These are phyloP conservation scores for Willisornis vidua DNA, from an alignment of 2,113 vertebrate species.

Conservation along the genomic window DNA sequence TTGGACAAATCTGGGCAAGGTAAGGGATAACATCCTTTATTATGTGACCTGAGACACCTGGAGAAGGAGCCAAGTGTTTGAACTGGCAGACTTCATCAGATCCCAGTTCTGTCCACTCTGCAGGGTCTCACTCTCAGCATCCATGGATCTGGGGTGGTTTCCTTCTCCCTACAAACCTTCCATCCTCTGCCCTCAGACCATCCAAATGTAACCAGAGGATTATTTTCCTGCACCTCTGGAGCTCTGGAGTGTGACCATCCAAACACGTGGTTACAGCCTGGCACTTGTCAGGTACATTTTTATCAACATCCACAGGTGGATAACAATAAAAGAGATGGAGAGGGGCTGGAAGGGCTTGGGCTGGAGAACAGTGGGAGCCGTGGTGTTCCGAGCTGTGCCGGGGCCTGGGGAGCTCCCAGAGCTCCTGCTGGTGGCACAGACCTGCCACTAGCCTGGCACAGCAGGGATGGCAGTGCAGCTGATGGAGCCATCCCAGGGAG, in stretches of 20 bases:
- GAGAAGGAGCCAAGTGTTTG: neutral
- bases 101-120: neutral
- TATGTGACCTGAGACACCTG: neutral
- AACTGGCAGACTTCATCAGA: too few relatives aligned
- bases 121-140: neutral
- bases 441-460: neutral
- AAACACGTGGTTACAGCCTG: neutral
- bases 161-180: neutral
- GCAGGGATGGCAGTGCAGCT: neutral
- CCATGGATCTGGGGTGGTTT: neutral
- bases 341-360: neutral
- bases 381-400: neutral
- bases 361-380: neutral
- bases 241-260: neutral
- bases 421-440: neutral
- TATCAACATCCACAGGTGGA: neutral
- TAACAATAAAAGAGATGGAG: neutral
- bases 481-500: neutral
- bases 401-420: neutral
- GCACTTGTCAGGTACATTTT: rapidly evolving
- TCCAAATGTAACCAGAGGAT: neutral
- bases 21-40: neutral
- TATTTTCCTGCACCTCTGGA: neutral
- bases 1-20: neutral
- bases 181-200: neutral